Evolutionary conservation across 64 coral and sea anemone species (phyloP).

Genomic region (Astreopora myriophthalma): DNA sequence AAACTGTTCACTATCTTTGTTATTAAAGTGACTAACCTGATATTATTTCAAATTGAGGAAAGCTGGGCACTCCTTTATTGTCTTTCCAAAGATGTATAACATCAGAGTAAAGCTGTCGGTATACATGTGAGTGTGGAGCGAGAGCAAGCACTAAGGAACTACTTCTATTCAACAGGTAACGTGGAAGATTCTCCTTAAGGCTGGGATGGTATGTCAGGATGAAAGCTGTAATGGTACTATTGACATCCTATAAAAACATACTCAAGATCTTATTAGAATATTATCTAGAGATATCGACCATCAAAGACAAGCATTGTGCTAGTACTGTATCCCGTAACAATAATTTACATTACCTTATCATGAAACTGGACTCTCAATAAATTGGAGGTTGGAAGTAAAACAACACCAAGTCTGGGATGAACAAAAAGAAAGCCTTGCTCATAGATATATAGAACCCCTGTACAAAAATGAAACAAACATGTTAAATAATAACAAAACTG

Average conservation of each 20-base stretch:
- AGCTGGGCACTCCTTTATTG: background rate
- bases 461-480: background rate
- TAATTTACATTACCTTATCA: constrained; percentile 44
- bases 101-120: constrained; percentile 69
- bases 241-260: background rate
- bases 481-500: too few species aligned
- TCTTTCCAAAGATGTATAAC: constrained; percentile 61
- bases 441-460: constrained; percentile 53
- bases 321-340: too few species aligned
- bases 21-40: background rate
- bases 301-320: too few species aligned
- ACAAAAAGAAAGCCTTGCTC: constrained; percentile 62
- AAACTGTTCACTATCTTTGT: background rate
- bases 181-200: constrained; percentile 11
- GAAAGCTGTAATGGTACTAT: background rate
- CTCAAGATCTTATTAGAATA: background rate
- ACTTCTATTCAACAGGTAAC: constrained; percentile 11
- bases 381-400: constrained; percentile 15
- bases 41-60: constrained; percentile 30
- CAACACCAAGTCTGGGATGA: constrained; percentile 47
- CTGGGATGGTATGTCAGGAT: constrained; percentile 30
- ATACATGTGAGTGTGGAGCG: constrained; percentile 39
- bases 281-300: too few species aligned
- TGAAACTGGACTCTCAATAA: constrained; percentile 59
- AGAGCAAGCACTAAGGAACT: constrained; percentile 35